Evolutionary conservation across 2,888 invertebrate genomes (phyloP), one percentile per base, ranked within the genome.

Genomic region (Notocelia uddmanniana): DNA sequence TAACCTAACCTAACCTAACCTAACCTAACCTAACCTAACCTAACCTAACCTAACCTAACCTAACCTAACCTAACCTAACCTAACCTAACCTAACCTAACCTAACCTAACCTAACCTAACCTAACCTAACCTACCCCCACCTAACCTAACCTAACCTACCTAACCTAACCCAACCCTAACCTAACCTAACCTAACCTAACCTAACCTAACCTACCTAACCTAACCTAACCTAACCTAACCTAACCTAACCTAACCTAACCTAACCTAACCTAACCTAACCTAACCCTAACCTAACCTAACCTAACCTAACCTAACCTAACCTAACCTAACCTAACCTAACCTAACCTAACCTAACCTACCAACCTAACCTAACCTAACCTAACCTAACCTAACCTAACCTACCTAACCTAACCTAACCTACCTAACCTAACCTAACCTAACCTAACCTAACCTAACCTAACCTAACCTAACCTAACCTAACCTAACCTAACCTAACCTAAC

Each of bases 391-490:
- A n/a, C n/a, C n/a, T n/a, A n/a, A n/a, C n/a, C n/a, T n/a, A n/a
- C n/a, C n/a, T n/a, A n/a, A n/a, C n/a, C 70, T 63, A 67, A 72
- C 72, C 67, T 67, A 62, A 67, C 60, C n/a, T n/a, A n/a, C 67
- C 15, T 31, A 26, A 55, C 55, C 55, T 55, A 55, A 55, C 55
- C 55, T 55, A 55, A 55, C 55, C 55, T 31, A 55, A 5, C 55
- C 55, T 55, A 31, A n/a, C n/a, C n/a, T n/a, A n/a, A n/a, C n/a
- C n/a, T n/a, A 31, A 31, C 31, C 70, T 63, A 67, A 72, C 72
- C 67, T 67, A 62, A 67, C 60, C 31, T n/a, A n/a, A n/a, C 67
- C 15, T 31, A 26, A 55, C 55, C 55, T 55, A 55, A 55, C 55
- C 55, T 55, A 55, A 55, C 55, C 55, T 31, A 55, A 5, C 55